phyloP scores from a whole-genome alignment of 2,113 vertebrate species.

The Craseonycteris thonglongyai region DNA sequence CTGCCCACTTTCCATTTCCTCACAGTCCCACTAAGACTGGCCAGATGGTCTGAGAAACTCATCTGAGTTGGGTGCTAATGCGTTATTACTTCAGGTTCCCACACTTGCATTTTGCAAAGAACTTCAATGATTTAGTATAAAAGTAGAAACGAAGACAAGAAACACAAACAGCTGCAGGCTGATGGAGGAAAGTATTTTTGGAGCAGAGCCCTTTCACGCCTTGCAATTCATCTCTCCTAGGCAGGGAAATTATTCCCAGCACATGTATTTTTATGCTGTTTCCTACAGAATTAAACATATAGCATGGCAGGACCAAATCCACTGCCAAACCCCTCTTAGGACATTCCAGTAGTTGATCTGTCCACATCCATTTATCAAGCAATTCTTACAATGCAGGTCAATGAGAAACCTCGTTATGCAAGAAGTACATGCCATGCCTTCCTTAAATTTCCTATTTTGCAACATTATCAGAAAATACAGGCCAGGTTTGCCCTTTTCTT shows the following conservation, averaged over 20 bases:
- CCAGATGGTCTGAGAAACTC: neutral
- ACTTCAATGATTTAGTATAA: neutral
- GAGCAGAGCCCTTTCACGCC: neutral
- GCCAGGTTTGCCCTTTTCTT: conserved; percentile 18
- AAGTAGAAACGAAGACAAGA: neutral
- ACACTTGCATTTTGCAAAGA: neutral
- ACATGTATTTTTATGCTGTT: neutral
- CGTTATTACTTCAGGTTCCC: neutral
- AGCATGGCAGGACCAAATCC: neutral
- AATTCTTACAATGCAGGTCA: neutral
- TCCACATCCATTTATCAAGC: neutral
- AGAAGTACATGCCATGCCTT: neutral
- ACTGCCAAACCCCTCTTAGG: neutral
- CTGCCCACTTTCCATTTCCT: neutral
- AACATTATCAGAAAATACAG: conserved; percentile 35
- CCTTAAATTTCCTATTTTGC: neutral
- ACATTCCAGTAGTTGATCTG: neutral
- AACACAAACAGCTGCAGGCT: neutral
- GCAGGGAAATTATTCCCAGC: neutral
- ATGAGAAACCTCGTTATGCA: neutral
- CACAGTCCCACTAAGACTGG: neutral
- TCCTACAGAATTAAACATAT: neutral
- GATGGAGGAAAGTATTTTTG: neutral
- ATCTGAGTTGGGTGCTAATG: neutral
- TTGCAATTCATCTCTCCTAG: neutral